Evolutionary conservation across 2,888 invertebrate genomes (phyloP), one percentile per base, ranked within the genome.

Genomic region (Agrilus biguttatus): DNA sequence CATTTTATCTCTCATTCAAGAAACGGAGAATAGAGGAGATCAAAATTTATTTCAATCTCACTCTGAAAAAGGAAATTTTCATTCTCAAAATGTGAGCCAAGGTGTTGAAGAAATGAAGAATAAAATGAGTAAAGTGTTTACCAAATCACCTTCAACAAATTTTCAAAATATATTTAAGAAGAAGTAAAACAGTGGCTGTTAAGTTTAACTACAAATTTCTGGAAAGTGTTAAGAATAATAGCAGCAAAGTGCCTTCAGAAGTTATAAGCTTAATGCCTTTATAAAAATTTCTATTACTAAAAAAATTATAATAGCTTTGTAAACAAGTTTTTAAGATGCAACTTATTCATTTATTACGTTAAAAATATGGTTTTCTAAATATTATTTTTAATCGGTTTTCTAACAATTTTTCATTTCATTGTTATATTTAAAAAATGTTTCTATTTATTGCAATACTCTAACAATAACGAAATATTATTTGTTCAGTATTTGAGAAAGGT

Each of bases 41-140:
- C 40, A 45, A 10, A 42, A 53, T 14, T 36, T 49, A 10, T 45
- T 53, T 7, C 49, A 44, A 36, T 45, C 42, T 32, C 36, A 50
- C 8, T 45, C 39, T 32, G 55, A 51, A 37, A 48, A 43, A 40
- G 47, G 47, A 33, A 55, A 44, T 37, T 57, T 51, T 48, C 52
- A 61, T 12, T 56, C 56, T 39, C 62, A 60, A 39, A 65, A 66
- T 46, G 63, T 68, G 39, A 72, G 71, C 23, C 72, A 72, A 51
- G 70, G 73, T 7, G 71, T 75, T 35, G 76, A 76, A 55, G 77
- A 77, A 42, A 71, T 77, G 67, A 68, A 71, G 38, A 73, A 74
- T 51, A 67, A 71, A 53, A 68, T 77, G 54, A 73, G 73, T 46
- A 77, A 76, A 53, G 75, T 77, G 49, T 77, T 77, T 47, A 58